A percentile compares a stretch with the other conserved stretches of the same genome.
Evolutionary conservation across 1,140 invertebrate genomes (phyloP).

Genomic region (Sminthurinus signatus): DNA sequence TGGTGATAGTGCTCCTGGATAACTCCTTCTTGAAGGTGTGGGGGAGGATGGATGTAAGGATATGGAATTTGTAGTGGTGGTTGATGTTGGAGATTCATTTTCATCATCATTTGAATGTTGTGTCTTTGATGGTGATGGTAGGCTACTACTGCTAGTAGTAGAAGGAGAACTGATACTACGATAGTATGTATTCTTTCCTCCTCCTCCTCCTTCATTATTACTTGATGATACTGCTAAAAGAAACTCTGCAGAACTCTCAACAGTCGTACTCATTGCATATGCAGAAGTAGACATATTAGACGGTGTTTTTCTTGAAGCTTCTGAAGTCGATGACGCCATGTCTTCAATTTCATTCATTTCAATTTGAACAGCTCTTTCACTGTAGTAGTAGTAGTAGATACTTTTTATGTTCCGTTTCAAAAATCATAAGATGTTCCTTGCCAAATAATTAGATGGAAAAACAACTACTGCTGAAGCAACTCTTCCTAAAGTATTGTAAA

Average conservation of each 20-base stretch:
- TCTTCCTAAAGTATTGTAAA: too few species aligned
- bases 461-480: too few species aligned
- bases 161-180: slow-evolving; percentile 6
- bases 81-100: slow-evolving; percentile 6
- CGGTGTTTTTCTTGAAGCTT: background rate
- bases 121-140: background rate
- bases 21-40: background rate
- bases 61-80: too few species aligned
- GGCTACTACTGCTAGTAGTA: background rate
- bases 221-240: background rate
- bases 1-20: slow-evolving; percentile 7
- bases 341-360: too few species aligned
- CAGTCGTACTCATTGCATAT: slow-evolving; percentile 6
- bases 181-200: background rate
- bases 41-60: background rate
- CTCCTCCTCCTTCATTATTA: background rate
- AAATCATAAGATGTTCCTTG: too few species aligned
- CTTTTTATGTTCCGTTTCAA: too few species aligned
- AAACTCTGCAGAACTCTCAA: slow-evolving; percentile 7
- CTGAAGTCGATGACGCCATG: too few species aligned
- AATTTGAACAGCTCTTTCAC: too few species aligned
- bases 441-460: too few species aligned
- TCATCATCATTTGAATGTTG: background rate
- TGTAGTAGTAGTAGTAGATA: too few species aligned
- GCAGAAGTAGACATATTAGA: slow-evolving; percentile 1